Evolutionary conservation across 2,888 invertebrate genomes (phyloP).

Genomic region (Pristionchus maxplancki): DNA sequence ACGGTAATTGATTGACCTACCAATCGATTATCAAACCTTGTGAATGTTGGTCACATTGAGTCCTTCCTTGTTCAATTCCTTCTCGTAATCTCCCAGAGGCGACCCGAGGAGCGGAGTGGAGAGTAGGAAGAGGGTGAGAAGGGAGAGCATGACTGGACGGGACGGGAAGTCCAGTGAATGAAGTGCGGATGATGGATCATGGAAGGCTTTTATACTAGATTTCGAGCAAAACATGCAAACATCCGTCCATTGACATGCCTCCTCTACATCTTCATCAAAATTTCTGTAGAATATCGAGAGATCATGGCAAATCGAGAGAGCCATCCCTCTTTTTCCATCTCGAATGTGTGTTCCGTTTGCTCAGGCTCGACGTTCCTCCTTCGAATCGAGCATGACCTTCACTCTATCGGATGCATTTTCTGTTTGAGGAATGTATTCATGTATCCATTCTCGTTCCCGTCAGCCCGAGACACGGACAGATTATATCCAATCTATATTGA

Average conservation of each 20-base stretch:
- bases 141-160: not conserved
- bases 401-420: not conserved
- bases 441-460: too few relatives aligned
- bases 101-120: not conserved
- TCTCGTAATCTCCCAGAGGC: constrained; percentile 10
- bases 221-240: not conserved
- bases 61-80: constrained; percentile 13
- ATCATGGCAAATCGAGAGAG: not conserved
- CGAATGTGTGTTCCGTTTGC: not conserved
- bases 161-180: not conserved
- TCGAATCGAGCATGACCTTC: not conserved
- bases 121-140: not conserved
- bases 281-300: not conserved
- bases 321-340: not conserved
- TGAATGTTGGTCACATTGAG: not conserved
- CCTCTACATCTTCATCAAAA: too few relatives aligned
- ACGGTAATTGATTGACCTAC: not conserved
- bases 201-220: not conserved
- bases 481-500: too few relatives aligned
- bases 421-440: not conserved
- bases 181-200: not conserved
- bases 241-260: not conserved
- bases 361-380: not conserved
- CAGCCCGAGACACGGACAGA: too few relatives aligned
- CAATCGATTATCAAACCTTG: not conserved